phyloP scores from a whole-genome alignment of 1,140 invertebrate species.

The Elysia chlorotica region DNA sequence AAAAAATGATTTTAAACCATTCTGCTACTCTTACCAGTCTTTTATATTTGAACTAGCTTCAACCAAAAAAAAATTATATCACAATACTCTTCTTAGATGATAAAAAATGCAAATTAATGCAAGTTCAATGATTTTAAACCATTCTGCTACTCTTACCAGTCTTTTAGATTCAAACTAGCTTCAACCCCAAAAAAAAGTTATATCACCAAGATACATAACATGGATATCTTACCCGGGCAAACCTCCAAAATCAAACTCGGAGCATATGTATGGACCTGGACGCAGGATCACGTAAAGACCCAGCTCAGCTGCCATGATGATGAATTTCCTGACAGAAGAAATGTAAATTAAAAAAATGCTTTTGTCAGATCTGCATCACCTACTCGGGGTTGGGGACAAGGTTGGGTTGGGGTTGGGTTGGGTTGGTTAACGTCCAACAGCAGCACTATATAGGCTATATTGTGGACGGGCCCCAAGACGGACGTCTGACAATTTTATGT shows the following conservation, averaged over 20 bases:
- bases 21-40: neutral
- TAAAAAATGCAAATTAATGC: too few relatives aligned
- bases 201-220: too few relatives aligned
- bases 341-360: too few relatives aligned
- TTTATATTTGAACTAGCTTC: neutral
- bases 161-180: neutral
- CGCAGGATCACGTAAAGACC: slow-evolving; percentile 83
- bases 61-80: neutral
- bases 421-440: neutral
- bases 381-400: too few relatives aligned
- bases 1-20: neutral
- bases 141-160: neutral
- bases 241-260: slow-evolving; percentile 77
- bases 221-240: slow-evolving; percentile 57
- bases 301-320: slow-evolving; percentile 73
- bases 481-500: neutral
- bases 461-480: neutral
- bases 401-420: too few relatives aligned
- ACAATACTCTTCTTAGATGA: neutral
- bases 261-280: slow-evolving; percentile 93
- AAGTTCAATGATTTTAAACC: neutral
- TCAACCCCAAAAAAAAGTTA: neutral
- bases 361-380: too few relatives aligned
- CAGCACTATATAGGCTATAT: neutral
- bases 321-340: slow-evolving; percentile 31